Evolutionary conservation across 2,797 vertebrate species (phyloP).

Genomic region (Neoniphon sammara): DNA sequence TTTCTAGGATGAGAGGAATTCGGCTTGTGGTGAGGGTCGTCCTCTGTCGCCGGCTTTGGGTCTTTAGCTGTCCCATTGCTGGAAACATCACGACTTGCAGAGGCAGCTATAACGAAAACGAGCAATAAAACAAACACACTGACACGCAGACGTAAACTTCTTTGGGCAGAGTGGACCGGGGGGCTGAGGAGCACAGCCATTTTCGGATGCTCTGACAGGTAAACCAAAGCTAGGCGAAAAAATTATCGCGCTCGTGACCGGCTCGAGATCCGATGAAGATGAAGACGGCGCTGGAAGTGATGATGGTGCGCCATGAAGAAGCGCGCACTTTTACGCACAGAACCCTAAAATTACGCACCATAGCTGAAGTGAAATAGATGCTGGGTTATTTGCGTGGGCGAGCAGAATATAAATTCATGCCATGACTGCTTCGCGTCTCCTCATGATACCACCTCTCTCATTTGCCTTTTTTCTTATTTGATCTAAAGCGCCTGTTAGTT

Average conservation of each 20-base stretch:
- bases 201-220: conserved; percentile 8
- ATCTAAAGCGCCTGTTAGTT: neutral
- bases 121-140: conserved; percentile 26
- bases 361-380: neutral
- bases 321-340: conserved; percentile 60
- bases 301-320: conserved; percentile 30
- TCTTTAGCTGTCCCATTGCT: conserved; percentile 31
- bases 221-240: neutral
- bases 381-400: neutral
- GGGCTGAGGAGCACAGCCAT: conserved; percentile 54
- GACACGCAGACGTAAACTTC: neutral
- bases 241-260: conserved; percentile 17
- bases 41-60: neutral
- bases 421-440: neutral
- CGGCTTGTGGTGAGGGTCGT: neutral
- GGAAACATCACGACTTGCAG: conserved; percentile 32
- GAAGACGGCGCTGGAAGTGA: conserved; percentile 11
- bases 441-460: rapidly evolving
- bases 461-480: neutral
- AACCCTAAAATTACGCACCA: conserved; percentile 34
- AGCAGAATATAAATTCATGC: neutral
- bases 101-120: conserved; percentile 9
- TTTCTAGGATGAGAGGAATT: conserved; percentile 71
- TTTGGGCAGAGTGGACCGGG: conserved; percentile 9
- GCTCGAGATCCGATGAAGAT: conserved; percentile 46